These are phyloP conservation scores for Florisuga fusca DNA, from an alignment of 2,797 vertebrate species.

Conservation along the genomic window DNA sequence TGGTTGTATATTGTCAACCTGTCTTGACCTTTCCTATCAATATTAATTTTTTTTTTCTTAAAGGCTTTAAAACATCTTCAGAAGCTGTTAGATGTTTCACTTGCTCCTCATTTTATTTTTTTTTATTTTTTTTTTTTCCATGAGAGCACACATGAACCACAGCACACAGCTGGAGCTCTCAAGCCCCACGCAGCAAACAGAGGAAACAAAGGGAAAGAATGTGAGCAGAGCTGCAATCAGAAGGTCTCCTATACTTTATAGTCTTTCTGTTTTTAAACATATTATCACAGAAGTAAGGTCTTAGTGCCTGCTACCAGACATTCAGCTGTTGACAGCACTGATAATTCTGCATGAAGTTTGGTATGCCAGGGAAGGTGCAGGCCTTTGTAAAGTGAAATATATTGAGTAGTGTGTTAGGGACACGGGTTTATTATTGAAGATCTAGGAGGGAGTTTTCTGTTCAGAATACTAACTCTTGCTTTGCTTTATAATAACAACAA, in stretches of 20 bases:
- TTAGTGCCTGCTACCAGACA: neutral
- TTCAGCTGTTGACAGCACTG: neutral
- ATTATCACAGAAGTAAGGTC: too few relatives aligned
- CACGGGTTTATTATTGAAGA: neutral
- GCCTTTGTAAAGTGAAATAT: neutral
- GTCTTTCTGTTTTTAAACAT: neutral
- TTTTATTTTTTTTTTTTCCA: neutral
- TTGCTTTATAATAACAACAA: too few relatives aligned
- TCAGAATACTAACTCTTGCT: neutral
- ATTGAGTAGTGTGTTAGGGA: neutral
- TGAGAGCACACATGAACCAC: neutral
- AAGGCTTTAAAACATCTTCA: neutral
- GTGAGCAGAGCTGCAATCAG: neutral
- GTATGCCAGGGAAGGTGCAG: neutral
- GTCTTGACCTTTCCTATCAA: neutral
- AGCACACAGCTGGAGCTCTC: neutral
- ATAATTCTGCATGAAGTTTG: neutral
- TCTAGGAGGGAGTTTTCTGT: neutral
- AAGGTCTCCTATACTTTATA: fast-evolving
- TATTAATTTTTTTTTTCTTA: neutral
- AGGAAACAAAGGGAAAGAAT: neutral
- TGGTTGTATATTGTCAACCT: neutral
- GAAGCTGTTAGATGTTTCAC: neutral
- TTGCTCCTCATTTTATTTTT: neutral
- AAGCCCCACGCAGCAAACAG: neutral